phyloP scores from a whole-genome alignment of 1,140 invertebrate genomes.

The Drosophila aff. region DNA sequence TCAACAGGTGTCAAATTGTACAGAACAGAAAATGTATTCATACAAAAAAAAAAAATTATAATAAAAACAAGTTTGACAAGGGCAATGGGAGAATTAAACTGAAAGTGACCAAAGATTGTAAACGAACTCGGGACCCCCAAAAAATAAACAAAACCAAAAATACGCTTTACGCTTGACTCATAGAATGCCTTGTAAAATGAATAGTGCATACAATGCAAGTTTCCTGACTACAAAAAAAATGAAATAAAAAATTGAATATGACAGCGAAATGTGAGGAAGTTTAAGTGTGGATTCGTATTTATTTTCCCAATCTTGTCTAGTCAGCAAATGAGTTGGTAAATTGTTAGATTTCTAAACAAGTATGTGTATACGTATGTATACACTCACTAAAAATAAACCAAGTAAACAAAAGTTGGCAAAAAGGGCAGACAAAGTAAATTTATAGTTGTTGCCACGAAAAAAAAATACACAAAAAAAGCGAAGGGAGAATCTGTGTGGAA shows the following conservation, averaged over 20 bases:
- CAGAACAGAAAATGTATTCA: constrained; percentile 12
- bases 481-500: constrained; percentile 42
- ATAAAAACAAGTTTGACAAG: constrained; percentile 28
- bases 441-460: constrained; percentile 27
- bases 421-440: constrained; percentile 52
- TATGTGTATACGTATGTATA: constrained; percentile 5
- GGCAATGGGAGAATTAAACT: background rate
- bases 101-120: constrained; percentile 8
- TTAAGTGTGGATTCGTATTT: constrained; percentile 22
- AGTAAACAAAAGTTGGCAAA: constrained; percentile 61
- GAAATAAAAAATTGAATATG: constrained; percentile 13
- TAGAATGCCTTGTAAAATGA: constrained; percentile 8
- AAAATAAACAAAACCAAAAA: constrained; percentile 2
- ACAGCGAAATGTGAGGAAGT: constrained; percentile 44
- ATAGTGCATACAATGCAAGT: constrained; percentile 25
- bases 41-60: constrained; percentile 2
- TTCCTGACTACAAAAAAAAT: background rate
- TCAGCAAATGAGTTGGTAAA: constrained; percentile 55
- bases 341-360: constrained; percentile 35
- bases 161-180: constrained; percentile 24
- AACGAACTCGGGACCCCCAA: background rate
- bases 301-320: constrained; percentile 50
- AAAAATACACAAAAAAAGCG: constrained; percentile 10
- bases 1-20: constrained; percentile 41
- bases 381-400: constrained; percentile 58